Evolutionary conservation across 2,113 vertebrate genomes (phyloP).

Genomic region (human): DNA sequence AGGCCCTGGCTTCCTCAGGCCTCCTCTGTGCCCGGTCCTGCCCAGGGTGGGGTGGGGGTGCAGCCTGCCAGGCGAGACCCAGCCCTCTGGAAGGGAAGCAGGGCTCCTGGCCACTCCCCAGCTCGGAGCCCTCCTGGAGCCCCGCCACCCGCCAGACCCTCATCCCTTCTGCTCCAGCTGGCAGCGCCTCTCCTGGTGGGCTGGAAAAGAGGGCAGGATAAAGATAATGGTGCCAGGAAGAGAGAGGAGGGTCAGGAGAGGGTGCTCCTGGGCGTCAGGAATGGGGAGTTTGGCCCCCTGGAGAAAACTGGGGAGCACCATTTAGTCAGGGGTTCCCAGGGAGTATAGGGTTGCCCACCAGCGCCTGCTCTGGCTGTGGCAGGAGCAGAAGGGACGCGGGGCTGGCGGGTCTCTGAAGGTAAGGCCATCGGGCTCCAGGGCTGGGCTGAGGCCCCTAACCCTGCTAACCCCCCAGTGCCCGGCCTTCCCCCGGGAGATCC

Average conservation of each 20-base stretch:
- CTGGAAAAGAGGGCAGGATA: not conserved
- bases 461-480: too few relatives aligned
- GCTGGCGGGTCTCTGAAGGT: not conserved
- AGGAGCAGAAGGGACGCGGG: not conserved
- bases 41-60: not conserved
- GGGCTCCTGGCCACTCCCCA: too few relatives aligned
- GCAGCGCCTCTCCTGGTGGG: not conserved
- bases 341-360: not conserved
- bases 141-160: too few relatives aligned
- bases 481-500: not conserved
- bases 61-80: not conserved
- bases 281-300: rapidly evolving
- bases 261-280: not conserved
- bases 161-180: not conserved
- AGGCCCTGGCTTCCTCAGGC: not conserved
- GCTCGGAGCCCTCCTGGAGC: too few relatives aligned
- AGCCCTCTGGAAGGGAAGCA: not conserved
- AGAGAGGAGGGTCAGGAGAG: too few relatives aligned
- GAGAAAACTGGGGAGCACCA: not conserved
- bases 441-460: not conserved
- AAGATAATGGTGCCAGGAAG: too few relatives aligned
- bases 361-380: rapidly evolving
- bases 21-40: not conserved
- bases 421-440: not conserved
- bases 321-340: too few relatives aligned